Percentiles rank a stretch among this genome's conserved stretches.
phyloP scores from a whole-genome alignment of 2,888 invertebrate species.

The Lycia hirtaria region DNA sequence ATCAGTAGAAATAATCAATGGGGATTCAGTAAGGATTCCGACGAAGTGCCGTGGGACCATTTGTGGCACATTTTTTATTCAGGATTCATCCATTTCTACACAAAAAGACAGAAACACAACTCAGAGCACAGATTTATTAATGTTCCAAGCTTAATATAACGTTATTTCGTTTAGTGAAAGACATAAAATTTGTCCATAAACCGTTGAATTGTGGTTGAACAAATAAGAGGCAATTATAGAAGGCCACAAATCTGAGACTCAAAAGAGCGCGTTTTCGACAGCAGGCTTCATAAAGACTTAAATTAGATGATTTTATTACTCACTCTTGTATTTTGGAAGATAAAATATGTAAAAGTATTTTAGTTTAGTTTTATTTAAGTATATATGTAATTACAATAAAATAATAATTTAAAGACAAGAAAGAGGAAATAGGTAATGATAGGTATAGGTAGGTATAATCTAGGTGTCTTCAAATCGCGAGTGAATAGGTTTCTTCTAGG shows the following conservation, averaged over 20 bases:
- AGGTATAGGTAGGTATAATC: no score
- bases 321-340: background rate
- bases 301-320: slow-evolving; percentile 15
- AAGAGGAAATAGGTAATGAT: no score
- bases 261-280: slow-evolving; percentile 16
- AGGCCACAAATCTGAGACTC: slow-evolving; percentile 22
- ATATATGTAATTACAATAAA: no score
- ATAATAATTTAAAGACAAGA: no score
- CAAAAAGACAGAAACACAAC: background rate
- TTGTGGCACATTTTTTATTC: no score
- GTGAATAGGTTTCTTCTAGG: no score
- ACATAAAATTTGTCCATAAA: slow-evolving; percentile 55
- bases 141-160: no score
- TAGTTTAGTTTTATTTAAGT: background rate
- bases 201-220: slow-evolving; percentile 44
- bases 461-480: no score
- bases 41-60: no score
- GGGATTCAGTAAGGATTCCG: no score
- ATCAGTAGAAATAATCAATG: no score
- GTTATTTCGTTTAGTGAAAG: slow-evolving; percentile 54
- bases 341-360: background rate
- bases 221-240: slow-evolving; percentile 28
- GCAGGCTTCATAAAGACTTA: slow-evolving; percentile 14
- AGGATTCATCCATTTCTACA: no score
- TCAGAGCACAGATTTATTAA: background rate